phyloP scores from a whole-genome alignment of 2,113 vertebrate species.

The Psettodes erumei region DNA sequence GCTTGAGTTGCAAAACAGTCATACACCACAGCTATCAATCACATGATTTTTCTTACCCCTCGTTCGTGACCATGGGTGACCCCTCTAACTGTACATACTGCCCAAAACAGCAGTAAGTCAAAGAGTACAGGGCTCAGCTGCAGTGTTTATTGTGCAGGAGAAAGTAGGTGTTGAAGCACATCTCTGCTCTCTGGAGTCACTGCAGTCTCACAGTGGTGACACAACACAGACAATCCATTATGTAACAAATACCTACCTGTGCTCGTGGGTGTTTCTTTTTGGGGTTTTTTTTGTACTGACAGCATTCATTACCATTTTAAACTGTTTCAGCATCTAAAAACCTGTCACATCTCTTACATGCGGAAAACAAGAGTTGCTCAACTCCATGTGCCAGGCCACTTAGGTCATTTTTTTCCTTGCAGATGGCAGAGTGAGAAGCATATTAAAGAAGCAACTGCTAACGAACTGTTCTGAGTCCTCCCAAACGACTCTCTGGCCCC shows the following conservation, averaged over 20 bases:
- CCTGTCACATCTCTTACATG: constrained; percentile 59
- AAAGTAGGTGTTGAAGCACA: background rate
- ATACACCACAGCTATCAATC: constrained; percentile 10
- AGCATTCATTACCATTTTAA: constrained; percentile 66
- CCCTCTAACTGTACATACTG: constrained; percentile 14
- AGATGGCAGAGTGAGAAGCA: constrained; percentile 57
- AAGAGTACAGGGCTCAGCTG: constrained; percentile 5
- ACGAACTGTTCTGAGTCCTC: constrained; percentile 11
- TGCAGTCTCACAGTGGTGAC: background rate
- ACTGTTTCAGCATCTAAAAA: constrained; percentile 56
- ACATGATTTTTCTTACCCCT: constrained; percentile 7
- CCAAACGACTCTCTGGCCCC: constrained; percentile 15
- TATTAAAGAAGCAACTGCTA: constrained; percentile 58
- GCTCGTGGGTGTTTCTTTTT: constrained; percentile 8
- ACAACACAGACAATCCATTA: constrained; percentile 9
- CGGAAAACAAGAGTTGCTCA: constrained; percentile 55
- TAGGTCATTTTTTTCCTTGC: constrained; percentile 69
- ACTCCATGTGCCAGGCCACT: constrained; percentile 45
- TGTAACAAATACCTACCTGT: background rate
- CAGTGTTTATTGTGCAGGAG: constrained; percentile 8
- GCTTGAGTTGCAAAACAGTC: constrained; percentile 45
- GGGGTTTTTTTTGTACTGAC: constrained; percentile 4
- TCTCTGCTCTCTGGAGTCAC: constrained; percentile 6
- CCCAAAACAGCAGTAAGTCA: constrained; percentile 6
- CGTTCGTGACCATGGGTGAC: constrained; percentile 15